Base-by-base conservation (phyloP, 1,140 invertebrate species). In the Sitophilus oryzae region DNA sequence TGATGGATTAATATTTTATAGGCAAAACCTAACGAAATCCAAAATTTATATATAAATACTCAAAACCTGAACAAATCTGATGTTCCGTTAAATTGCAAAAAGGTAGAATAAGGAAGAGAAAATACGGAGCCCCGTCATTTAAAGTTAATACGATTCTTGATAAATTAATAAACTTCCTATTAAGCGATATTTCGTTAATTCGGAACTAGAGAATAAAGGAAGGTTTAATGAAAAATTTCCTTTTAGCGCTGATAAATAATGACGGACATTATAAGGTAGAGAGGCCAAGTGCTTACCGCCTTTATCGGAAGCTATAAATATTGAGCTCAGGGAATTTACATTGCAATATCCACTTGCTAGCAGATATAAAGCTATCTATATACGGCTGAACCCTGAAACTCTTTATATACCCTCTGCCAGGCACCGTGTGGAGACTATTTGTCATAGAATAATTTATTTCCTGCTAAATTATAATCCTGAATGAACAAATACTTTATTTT, bases 231-330 rank as follows among this genome's bases (percentile, higher is more conserved):
- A 52, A 52, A 52, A 52, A 42, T 52, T 42, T 42, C 38, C 40
- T 52, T 42, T 52, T 43, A 30, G 40, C 35, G 41, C 36, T 36
- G 51, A 40, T 45, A 46, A 53, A 53, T 53, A 53, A 38, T 45
- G 42, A 36, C 51, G 42, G 42, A 22, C 51, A 57, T 57, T 49
- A 50, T 56, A 44, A 56, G 30, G 44, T 49, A 51, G 47, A 41
- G 47, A 59, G 48, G 48, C 45, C 50, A 56, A 63, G 43, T 58
- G 52, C 56, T 59, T 63, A 61, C 56, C 56, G 52, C 55, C 40
- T 59, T 60, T 63, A 63, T 63, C 61, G 61, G 51, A 61, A 63
- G 59, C 61, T 56, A 63, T 63, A 63, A 63, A 63, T 63, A 63
- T 59, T 56, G 52, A 57, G 61, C 61, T 61, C 52, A 49, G 56